Evolutionary conservation across 2,797 vertebrate species (phyloP).

Genomic region (Coranthus polyacanthus): DNA sequence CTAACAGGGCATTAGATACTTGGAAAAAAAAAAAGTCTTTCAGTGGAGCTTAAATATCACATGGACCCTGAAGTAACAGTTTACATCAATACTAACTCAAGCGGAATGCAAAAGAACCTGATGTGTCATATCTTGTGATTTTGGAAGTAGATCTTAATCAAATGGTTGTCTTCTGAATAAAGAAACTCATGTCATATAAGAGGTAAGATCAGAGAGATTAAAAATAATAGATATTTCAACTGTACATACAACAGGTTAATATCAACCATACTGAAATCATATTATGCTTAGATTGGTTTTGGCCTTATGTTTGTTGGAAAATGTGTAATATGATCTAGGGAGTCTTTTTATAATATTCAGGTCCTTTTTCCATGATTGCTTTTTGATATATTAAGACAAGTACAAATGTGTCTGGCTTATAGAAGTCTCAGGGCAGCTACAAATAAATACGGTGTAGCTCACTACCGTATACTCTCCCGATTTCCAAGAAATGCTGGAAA

Average conservation of each 20-base stretch:
- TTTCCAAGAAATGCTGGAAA: constrained; percentile 82
- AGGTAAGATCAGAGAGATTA: not conserved
- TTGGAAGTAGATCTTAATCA: not conserved
- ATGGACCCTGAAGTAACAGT: constrained; percentile 29
- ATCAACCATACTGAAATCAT: constrained; percentile 55
- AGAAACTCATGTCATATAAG: constrained; percentile 17
- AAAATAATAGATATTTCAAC: constrained; percentile 20
- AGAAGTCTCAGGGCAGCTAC: constrained; percentile 79
- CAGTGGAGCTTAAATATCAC: constrained; percentile 39
- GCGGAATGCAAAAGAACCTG: constrained; percentile 1
- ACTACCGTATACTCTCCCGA: constrained; percentile 60
- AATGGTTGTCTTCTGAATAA: not conserved
- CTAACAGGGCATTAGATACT: constrained; percentile 43
- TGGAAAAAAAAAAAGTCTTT: constrained; percentile 31
- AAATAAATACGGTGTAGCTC: constrained; percentile 80
- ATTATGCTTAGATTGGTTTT: constrained; percentile 56
- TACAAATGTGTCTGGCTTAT: constrained; percentile 81
- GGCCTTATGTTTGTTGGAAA: constrained; percentile 66
- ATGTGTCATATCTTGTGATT: not conserved
- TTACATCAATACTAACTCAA: constrained; percentile 29
- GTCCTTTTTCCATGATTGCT: constrained; percentile 74
- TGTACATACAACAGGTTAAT: constrained; percentile 39
- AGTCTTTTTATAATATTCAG: constrained; percentile 62
- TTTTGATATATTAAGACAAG: constrained; percentile 85
- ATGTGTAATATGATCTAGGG: constrained; percentile 71